Percentiles rank a stretch among this genome's conserved stretches.
Evolutionary conservation across 2,113 vertebrate species (phyloP).

Genomic region (Etia nguti): DNA sequence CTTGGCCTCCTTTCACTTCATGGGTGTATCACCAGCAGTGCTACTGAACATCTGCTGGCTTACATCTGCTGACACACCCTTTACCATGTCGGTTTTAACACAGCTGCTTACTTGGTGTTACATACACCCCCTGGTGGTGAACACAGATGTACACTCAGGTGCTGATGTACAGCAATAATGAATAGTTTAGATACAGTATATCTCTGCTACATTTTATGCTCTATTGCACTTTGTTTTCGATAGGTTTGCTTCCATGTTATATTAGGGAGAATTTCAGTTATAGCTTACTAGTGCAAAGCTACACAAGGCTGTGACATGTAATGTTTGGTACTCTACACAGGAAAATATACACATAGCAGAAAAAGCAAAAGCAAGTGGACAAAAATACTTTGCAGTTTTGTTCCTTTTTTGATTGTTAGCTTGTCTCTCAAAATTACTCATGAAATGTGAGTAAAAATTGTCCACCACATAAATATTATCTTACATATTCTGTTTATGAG

Average conservation of each 20-base stretch:
- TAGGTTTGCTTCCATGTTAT: neutral
- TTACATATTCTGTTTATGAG: neutral
- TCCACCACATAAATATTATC: neutral
- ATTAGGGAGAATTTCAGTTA: neutral
- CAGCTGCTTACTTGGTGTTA: neutral
- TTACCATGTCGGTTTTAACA: neutral
- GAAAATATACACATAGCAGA: neutral
- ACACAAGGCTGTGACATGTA: neutral
- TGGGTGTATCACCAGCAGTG: neutral
- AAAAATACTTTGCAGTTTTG: neutral
- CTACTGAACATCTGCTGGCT: conserved; percentile 1
- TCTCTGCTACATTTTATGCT: neutral
- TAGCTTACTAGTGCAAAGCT: neutral
- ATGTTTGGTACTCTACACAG: neutral
- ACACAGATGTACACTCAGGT: neutral
- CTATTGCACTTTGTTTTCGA: neutral
- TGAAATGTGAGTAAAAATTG: neutral
- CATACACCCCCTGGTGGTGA: conserved; percentile 6
- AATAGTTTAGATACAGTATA: neutral
- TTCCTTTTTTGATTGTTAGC: neutral
- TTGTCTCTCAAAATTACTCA: neutral
- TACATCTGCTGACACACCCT: conserved; percentile 3
- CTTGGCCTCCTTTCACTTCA: neutral
- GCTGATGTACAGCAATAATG: neutral
- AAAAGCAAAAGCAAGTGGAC: neutral